Evolutionary conservation across 2,797 vertebrate species (phyloP), one percentile per base, ranked within the genome.

Genomic region (Cossypha dichroa): DNA sequence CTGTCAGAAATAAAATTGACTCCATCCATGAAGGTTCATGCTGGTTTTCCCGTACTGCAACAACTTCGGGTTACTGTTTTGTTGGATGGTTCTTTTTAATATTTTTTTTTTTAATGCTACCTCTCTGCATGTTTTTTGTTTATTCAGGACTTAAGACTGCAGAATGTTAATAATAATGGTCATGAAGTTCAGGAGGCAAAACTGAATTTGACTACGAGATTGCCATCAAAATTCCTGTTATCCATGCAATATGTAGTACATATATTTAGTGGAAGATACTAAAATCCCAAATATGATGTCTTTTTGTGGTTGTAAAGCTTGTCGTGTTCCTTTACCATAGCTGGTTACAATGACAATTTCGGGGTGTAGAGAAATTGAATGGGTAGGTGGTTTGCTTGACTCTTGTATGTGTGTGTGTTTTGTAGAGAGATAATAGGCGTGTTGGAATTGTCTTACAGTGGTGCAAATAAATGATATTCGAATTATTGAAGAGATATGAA

Each of bases 1-100:
- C 70, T 94, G 69, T 94, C 69, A 76, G 83, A 85, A 76, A 90
- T 74, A 74, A 91, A 89, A 72, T 4, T 26, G 13, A 22, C 34
- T 77, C 68, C 2, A 5, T 91, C n/a, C 28, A 15, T 74, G n/a
- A 49, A 80, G 76, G 45, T 41, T 91, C 1, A 0, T 48, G 48
- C 55, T 85, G 48, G 3, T 52, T 91, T 51, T 51, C 67, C 45
- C 5, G 0, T 82, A 45, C 56, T 54, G 15, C 48, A 33, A 6
- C 29, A 56, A 63, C 18, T 16, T 85, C 2, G 7, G 8, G 4
- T n/a, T 76, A 45, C 60, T 12, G 25, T 72, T 90, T 90, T 83
- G 29, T 16, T 73, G 38, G 4, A 34, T 55, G 12, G 5, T 15
- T 26, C 11, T 51, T 51, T 43, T 43, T 19, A 38, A 38, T 38